Percentiles rank a stretch among this genome's conserved stretches.
Evolutionary conservation across 2,797 vertebrate genomes (phyloP).

Genomic region (Muraenolepis orangiensis): DNA sequence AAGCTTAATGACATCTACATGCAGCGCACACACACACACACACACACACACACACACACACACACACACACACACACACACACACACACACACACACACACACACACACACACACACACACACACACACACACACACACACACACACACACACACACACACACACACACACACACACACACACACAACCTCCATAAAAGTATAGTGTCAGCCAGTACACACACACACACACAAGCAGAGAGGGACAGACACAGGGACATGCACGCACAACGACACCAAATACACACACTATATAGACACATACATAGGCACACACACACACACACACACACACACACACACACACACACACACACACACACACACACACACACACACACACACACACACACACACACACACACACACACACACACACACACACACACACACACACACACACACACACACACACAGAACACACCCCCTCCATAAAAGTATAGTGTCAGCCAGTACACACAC

Average conservation of each 20-base stretch:
- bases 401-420: constrained; percentile 28
- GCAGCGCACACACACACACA: neutral
- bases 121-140: no score
- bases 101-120: constrained; percentile 23
- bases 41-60: neutral
- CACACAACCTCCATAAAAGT: no score
- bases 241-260: no score
- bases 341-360: constrained; percentile 25
- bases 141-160: no score
- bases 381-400: constrained; percentile 41
- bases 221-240: no score
- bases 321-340: constrained; percentile 29
- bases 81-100: constrained; percentile 11
- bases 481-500: neutral
- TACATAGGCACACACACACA: constrained; percentile 31
- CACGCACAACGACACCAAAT: no score
- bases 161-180: no score
- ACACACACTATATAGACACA: no score
- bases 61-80: constrained; percentile 11
- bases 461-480: neutral
- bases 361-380: constrained; percentile 12
- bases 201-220: no score
- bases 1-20: neutral
- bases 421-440: constrained; percentile 22
- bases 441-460: neutral